Evolutionary conservation across 2,888 invertebrate species (phyloP), one percentile per base, ranked within the genome.

Genomic region (Pseudolycoriella hygida): DNA sequence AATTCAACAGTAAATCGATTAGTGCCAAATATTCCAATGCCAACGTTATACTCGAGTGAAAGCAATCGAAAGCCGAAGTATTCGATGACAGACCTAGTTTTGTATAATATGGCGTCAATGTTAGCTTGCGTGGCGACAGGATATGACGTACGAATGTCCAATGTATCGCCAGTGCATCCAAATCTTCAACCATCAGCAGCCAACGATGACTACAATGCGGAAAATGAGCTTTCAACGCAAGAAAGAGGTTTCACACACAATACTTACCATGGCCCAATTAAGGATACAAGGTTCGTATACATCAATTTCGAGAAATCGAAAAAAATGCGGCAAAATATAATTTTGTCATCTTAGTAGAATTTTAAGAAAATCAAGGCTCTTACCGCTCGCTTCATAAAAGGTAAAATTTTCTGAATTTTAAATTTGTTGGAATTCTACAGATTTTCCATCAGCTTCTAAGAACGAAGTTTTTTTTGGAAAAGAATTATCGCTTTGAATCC

Each of bases 21-120:
- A 48, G 53, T 52, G 42, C 53, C 57, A 40, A 59, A 56, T 51
- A 72, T 85, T 53, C 86, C 84, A 4, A 80, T 86, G 75, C 82
- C 86, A 1, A 85, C 84, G 1, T 68, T 86, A 25, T 84, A 84
- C 61, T 84, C 76, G 52, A 81, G 81, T 41, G 82, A 84, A 69
- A 70, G 34, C 17, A 18, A 42, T 14, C 19, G 25, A 15, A 57
- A 61, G 5, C 64, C 63, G 47, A 64, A 63, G 51, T 51, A 63
- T 2, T 65, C 64, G 4, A 61, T 65, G 8, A 60, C 64, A 43
- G 64, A 65, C 47, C 55, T 80, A 52, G 52, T 66, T 12, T 69
- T 94, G 50, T 92, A 86, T 70, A 90, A 90, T 64, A 87, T 93
- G 73, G 89, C 89, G 45, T 83, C 90, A 44, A 73, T 93, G 67